Base-by-base conservation (phyloP, 2,113 vertebrate species). In the Eubucco bourcierii region DNA sequence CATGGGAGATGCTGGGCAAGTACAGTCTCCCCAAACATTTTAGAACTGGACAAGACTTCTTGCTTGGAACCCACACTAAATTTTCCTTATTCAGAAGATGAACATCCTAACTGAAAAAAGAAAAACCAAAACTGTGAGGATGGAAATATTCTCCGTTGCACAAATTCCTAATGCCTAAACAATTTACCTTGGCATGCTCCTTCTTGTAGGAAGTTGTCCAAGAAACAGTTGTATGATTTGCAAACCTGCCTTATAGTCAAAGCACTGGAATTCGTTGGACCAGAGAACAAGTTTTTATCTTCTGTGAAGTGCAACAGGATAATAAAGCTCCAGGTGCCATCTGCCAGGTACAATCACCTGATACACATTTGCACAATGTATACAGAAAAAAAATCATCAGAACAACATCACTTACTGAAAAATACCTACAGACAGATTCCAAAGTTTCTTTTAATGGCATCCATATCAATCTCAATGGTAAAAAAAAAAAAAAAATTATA, bases 401-500 rank as follows among this genome's bases (percentile, higher is more conserved):
- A 84, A 50, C 41, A 75, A 63, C 53, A 84, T 37, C 21, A 66
- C 33, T 89, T 37, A 44, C 14, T 37, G 33, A 85, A 93, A 95
- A 87, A 2, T 66, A 84, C 17, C 78, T 86, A 80, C 31, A 76
- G 66, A 60, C 6, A 87, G 55, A 83, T 84, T 83, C 93, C 77
- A 95, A 96, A 95, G 88, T 53, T 56, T 59, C 77, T 92, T 50
- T 87, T 91, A 92, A 92, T 3, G 5, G 94, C 46, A 92, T 84
- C 56, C 21, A 3, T 76, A 61, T 70, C 78, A 85, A 67, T 59
- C 65, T 75, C 27, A 0, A 56, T 0, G 31, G 68, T 39, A 39
- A 39, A 39, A 39, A 39, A 39, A 39, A 65, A 91, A 92, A 74
- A 91, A 87, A 87, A 19, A 88, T 91, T 91, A 96, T 88, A 91